A percentile compares a stretch with the other conserved stretches of the same genome.
These are phyloP conservation scores for Oxytorus armatus DNA, from an alignment of 2,888 invertebrate genomes.

Conservation along the genomic window DNA sequence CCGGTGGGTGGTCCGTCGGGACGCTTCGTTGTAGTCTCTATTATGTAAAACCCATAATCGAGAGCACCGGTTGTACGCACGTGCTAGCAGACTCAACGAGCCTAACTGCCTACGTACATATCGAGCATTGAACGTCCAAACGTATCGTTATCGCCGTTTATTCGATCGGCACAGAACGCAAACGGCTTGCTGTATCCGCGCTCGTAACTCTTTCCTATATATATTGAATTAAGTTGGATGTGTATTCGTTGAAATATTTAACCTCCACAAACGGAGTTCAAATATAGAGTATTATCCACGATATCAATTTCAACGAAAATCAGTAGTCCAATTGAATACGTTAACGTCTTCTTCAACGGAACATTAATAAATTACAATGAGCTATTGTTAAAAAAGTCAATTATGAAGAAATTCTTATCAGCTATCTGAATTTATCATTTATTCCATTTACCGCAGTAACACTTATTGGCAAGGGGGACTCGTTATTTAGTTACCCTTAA, in stretches of 20 bases:
- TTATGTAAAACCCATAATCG: slow-evolving; percentile 58
- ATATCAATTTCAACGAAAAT: too few relatives aligned
- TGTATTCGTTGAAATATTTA: too few relatives aligned
- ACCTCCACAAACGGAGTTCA: too few relatives aligned
- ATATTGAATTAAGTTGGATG: background rate
- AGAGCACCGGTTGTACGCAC: slow-evolving; percentile 54
- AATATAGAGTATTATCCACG: too few relatives aligned
- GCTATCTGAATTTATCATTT: too few relatives aligned
- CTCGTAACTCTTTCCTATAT: background rate
- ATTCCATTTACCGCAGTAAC: too few relatives aligned
- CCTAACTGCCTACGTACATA: slow-evolving; percentile 20
- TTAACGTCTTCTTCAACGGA: background rate
- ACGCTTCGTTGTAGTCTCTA: slow-evolving; percentile 38
- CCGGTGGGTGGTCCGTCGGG: slow-evolving; percentile 9
- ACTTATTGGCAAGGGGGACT: background rate
- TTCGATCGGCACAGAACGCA: slow-evolving; percentile 1
- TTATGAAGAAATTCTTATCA: too few relatives aligned
- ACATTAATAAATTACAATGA: too few relatives aligned
- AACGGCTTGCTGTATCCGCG: slow-evolving; percentile 8
- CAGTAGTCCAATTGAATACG: too few relatives aligned
- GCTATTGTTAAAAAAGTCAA: too few relatives aligned
- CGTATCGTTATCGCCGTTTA: slow-evolving; percentile 58
- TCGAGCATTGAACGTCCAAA: slow-evolving; percentile 28
- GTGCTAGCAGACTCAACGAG: slow-evolving; percentile 29
- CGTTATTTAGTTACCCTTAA: too few relatives aligned